phyloP scores from a whole-genome alignment of 2,888 invertebrate genomes.

The Apamea crenata region DNA sequence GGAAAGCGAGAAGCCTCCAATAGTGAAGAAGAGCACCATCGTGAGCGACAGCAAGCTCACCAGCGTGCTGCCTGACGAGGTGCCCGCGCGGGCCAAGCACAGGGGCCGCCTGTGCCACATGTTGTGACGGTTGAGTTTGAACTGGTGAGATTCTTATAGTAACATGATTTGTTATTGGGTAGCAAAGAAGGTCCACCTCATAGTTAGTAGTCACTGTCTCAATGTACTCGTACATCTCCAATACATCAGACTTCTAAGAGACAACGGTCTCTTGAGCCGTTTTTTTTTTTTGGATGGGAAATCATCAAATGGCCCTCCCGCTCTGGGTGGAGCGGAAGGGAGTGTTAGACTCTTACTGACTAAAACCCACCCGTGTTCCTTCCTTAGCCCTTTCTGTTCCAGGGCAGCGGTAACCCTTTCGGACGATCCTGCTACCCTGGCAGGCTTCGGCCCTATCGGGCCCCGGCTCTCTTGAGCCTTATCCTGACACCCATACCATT shows the following conservation, averaged over 20 bases:
- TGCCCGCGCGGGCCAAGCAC: constrained; percentile 78
- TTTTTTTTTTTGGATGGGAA: no score
- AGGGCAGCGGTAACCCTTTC: no score
- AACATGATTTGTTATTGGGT: neutral
- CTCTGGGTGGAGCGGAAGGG: no score
- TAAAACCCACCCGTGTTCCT: no score
- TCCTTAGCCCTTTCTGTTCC: no score
- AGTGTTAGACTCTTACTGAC: no score
- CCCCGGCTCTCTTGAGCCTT: no score
- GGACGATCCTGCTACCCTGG: no score
- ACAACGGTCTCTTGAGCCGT: neutral
- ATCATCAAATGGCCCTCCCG: no score
- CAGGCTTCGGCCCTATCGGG: no score
- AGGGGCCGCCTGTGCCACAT: constrained; percentile 86
- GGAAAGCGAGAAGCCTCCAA: constrained; percentile 72
- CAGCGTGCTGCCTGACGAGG: constrained; percentile 67
- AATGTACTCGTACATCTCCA: no score
- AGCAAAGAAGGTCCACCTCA: neutral
- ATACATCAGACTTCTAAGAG: neutral
- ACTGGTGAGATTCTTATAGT: constrained; percentile 78
- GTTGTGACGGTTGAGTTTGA: constrained; percentile 89
- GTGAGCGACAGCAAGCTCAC: constrained; percentile 68
- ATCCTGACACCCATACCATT: neutral
- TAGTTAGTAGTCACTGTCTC: neutral
- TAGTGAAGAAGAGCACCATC: constrained; percentile 73